These are phyloP conservation scores for Psix sp. DNA, from an alignment of 1,140 invertebrate species.

Conservation along the genomic window DNA sequence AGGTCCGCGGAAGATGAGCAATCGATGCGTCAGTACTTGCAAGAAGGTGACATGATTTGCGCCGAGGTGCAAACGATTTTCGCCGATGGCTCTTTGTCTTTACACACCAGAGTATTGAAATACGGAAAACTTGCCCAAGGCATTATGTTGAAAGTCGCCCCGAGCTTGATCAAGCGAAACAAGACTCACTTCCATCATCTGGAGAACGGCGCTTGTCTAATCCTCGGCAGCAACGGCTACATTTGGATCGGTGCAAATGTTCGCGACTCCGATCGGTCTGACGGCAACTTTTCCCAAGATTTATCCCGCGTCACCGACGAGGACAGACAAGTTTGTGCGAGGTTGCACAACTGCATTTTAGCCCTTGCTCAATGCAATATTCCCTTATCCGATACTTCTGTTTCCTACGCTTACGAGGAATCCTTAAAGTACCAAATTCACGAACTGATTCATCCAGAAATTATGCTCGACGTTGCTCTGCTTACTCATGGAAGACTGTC, in stretches of 20 bases:
- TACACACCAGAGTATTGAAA: constrained; percentile 97
- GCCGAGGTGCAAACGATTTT: constrained; percentile 97
- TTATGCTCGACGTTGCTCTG: constrained; percentile 86
- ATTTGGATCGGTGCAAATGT: constrained; percentile 93
- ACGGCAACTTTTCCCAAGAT: constrained; percentile 89
- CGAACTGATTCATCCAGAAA: constrained; percentile 88
- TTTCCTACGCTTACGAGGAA: constrained; percentile 93
- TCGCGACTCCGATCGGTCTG: constrained; percentile 81
- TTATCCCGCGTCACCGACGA: constrained; percentile 83
- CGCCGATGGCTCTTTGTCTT: constrained; percentile 92
- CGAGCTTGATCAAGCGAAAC: constrained; percentile 93
- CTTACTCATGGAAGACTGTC: constrained; percentile 82
- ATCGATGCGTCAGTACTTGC: constrained; percentile 95
- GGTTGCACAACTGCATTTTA: constrained; percentile 93
- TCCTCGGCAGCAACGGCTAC: constrained; percentile 97
- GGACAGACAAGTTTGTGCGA: constrained; percentile 89
- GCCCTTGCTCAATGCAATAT: constrained; percentile 90
- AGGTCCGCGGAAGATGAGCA: constrained; percentile 97
- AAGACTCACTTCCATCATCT: constrained; percentile 98
- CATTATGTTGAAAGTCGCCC: constrained; percentile 92
- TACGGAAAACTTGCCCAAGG: constrained; percentile 97
- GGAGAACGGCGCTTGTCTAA: constrained; percentile 91
- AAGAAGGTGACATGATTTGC: constrained; percentile 97
- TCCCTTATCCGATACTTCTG: constrained; percentile 94
- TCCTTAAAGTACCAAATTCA: constrained; percentile 88